Percentiles rank a stretch among this genome's conserved stretches.
Evolutionary conservation across 1,140 invertebrate genomes (phyloP).

Genomic region (Drosophila yakuba): DNA sequence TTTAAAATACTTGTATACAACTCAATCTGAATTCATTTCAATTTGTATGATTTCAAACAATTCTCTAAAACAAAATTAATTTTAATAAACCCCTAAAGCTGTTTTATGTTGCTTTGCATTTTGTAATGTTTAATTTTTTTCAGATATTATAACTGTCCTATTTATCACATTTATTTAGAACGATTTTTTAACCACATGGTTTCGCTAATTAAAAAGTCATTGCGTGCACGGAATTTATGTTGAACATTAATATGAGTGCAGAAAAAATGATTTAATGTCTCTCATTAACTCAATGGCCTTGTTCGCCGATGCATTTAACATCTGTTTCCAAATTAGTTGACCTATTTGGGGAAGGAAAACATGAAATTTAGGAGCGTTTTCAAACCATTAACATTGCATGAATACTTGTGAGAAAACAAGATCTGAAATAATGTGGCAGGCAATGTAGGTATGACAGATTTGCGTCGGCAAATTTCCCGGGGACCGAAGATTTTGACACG

Average conservation of each 20-base stretch:
- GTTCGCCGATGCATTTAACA: constrained; percentile 35
- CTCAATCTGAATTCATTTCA: background rate
- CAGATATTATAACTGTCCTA: background rate
- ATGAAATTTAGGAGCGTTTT: background rate
- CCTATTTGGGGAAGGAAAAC: constrained; percentile 10
- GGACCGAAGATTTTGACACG: constrained; percentile 29
- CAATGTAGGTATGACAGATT: background rate
- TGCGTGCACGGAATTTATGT: background rate
- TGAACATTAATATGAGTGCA: constrained; percentile 19
- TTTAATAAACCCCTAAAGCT: background rate
- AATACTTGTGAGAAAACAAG: background rate
- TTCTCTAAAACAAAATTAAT: background rate
- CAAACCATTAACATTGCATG: background rate
- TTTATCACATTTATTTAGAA: constrained; percentile 1
- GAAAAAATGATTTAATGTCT: constrained; percentile 29
- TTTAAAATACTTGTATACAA: background rate
- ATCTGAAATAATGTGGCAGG: constrained; percentile 3
- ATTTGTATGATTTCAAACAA: background rate
- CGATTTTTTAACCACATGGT: background rate
- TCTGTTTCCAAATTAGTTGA: constrained; percentile 19
- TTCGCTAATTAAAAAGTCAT: constrained; percentile 19
- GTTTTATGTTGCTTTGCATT: background rate
- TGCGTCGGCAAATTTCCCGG: constrained; percentile 4
- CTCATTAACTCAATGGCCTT: constrained; percentile 43
- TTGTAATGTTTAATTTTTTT: background rate